Evolutionary conservation across 2,797 vertebrate species (phyloP), one percentile per base, ranked within the genome.

Genomic region (Natrix natrix): DNA sequence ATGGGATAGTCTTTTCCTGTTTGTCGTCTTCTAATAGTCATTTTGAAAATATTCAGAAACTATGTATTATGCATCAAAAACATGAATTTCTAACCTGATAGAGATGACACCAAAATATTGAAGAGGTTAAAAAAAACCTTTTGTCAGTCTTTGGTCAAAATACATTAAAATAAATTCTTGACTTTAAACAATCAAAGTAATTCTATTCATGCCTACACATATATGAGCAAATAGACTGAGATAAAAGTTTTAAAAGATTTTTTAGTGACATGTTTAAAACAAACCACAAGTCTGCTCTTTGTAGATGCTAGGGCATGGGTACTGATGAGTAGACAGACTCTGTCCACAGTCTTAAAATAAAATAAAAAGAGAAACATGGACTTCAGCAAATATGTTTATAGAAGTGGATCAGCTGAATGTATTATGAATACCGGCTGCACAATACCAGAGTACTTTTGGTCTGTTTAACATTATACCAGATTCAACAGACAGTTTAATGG

Each of bases 401-500:
- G 93, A 95, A 63, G 52, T 32, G 87, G 48, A 93, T 94, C 78
- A 69, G 74, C 69, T 48, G 60, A 87, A 95, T 93, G 6, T 43
- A 95, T 95, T 94, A 94, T 95, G 94, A 95, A 93, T 94, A 95
- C 93, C 57, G 94, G 90, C 91, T 96, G 90, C 92, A 94, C 94
- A 96, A 94, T 91, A 93, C 94, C 95, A 94, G 91, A 90, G 56
- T 96, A 93, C 94, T 91, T 94, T 96, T 94, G 94, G 94, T 94
- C 96, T 97, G 97, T 93, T 97, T 97, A 97, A 94, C 95, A 94
- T 97, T 97, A 97, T 95, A 97, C 94, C 92, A 96, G 93, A 93
- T 97, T 97, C 96, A 97, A 96, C 88, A 96, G 96, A 97, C 96
- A 97, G 96, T 96, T 97, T 97, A 97, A 97, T 97, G 96, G 96